phyloP scores from a whole-genome alignment of 2,113 vertebrate species.

The Hylia prasina region DNA sequence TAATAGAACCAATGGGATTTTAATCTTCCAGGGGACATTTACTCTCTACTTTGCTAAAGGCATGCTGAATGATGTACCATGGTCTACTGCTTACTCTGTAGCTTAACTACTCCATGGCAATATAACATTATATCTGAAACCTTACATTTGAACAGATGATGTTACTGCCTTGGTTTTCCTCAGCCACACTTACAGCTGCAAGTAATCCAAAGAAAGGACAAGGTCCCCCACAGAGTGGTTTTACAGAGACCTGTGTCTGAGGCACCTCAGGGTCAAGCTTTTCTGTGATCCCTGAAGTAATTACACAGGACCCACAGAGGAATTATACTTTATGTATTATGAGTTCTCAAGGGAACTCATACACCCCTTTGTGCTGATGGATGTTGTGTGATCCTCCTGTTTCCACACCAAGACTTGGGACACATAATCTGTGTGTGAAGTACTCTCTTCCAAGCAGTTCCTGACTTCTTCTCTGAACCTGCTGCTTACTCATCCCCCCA shows the following conservation, averaged over 20 bases:
- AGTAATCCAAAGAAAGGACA: not conserved
- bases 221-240: not conserved
- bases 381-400: not conserved
- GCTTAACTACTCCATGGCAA: not conserved
- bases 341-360: not conserved
- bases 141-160: not conserved
- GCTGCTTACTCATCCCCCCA: not conserved
- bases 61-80: conserved; percentile 12
- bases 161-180: not conserved
- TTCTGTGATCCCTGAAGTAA: not conserved
- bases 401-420: not conserved
- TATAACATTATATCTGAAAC: not conserved
- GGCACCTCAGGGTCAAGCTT: not conserved
- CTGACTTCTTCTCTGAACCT: not conserved
- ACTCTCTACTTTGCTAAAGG: not conserved
- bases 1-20: conserved; percentile 48
- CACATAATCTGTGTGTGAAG: not conserved
- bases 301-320: rapidly evolving
- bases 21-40: conserved; percentile 53
- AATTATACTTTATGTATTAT: not conserved
- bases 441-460: not conserved
- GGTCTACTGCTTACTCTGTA: conserved; percentile 15
- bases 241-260: not conserved
- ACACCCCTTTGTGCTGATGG: not conserved
- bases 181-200: not conserved